Evolutionary conservation across 1,140 invertebrate genomes (phyloP).

Genomic region (Choristoneura fumiferana): DNA sequence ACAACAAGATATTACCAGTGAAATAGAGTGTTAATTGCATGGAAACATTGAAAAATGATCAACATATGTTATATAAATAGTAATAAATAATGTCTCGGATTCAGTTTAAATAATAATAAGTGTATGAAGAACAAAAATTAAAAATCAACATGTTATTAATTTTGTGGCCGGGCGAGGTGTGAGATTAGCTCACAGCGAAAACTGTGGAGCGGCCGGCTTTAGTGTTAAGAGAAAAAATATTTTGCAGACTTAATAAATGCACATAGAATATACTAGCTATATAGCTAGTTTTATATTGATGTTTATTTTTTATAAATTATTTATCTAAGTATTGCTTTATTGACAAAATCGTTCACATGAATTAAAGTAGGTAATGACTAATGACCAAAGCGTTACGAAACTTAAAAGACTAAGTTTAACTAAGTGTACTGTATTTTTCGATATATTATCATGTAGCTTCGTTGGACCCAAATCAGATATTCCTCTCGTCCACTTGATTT

Average conservation of each 20-base stretch:
- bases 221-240: no score
- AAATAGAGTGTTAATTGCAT: constrained; percentile 77
- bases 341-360: no score
- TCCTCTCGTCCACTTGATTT: no score
- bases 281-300: not conserved
- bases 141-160: constrained; percentile 77
- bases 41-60: constrained; percentile 77
- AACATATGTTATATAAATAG: constrained; percentile 78
- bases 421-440: no score
- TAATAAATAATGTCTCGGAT: constrained; percentile 74
- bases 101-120: constrained; percentile 78
- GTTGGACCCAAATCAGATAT: no score
- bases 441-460: no score
- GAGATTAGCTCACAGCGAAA: constrained; percentile 57
- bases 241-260: no score
- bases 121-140: constrained; percentile 73
- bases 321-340: not conserved
- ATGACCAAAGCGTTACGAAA: no score
- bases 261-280: not conserved
- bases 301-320: not conserved
- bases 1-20: constrained; percentile 57
- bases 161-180: constrained; percentile 67
- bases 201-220: constrained; percentile 33
- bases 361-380: no score
- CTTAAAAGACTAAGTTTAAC: no score